Base-by-base conservation (phyloP, 1,140 invertebrate species). In the Argopecten irradians region DNA sequence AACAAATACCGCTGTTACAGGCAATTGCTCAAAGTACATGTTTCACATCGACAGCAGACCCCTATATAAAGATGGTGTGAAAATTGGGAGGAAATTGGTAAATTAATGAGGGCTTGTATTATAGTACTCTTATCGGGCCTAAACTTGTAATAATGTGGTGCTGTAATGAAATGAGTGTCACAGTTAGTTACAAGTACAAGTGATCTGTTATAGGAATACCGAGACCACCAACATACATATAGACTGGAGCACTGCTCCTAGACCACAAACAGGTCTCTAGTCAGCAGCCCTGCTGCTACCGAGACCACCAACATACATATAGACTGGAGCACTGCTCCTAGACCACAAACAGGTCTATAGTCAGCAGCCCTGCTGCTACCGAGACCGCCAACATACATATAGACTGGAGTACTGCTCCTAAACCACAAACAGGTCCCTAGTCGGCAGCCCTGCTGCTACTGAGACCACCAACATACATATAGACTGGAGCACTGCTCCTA, bases 21-120 rank as follows among this genome's bases (percentile, higher is more conserved):
- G 55, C 55, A n/a, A 71, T 71, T n/a, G 55, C 55, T 71, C 55
- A 71, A 71, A 71, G 55, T 71, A 71, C 55, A 46, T 46, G 55
- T 71, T 71, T 71, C 22, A 71, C 55, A 71, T 71, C 22, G n/a
- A 16, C 55, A 71, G 55, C 55, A 28, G n/a, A 71, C 55, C 55
- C 55, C 22, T 71, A 71, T 71, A 71, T 71, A 71, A n/a, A 71
- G 55, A 71, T 71, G 55, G 55, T 71, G 55, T 71, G 55, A 71
- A 71, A 71, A 71, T 71, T 71, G 55, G 55, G 55, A 71, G 55
- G 55, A 71, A 71, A 71, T 71, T 71, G 55, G n/a, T 71, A 71
- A 71, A 71, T 71, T 71, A 71, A 71, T 71, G 55, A 1, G 55
- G 55, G 55, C 55, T 71, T 71, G 55, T 28, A 71, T 71, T 71